A percentile compares a stretch with the other conserved stretches of the same genome.
Evolutionary conservation across 2,113 vertebrate species (phyloP).

Genomic region (Danionella cerebrum): DNA sequence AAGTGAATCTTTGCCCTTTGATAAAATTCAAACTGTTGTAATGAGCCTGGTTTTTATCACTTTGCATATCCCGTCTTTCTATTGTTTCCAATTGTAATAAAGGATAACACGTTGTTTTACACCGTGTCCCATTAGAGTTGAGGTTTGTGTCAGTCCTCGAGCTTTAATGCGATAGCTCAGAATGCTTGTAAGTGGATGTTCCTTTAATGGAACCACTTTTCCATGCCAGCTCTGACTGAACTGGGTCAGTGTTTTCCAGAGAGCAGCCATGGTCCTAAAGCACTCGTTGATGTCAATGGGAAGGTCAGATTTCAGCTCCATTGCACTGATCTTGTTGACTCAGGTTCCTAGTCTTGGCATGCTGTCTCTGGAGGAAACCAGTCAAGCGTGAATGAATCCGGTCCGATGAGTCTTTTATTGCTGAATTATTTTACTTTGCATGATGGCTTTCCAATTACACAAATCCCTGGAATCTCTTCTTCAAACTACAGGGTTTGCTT

Average conservation of each 20-base stretch:
- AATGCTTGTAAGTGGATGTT: not conserved
- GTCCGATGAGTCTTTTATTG: constrained; percentile 2
- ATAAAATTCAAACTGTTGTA: no score
- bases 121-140: no score
- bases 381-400: constrained; percentile 4
- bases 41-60: no score
- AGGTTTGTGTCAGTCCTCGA: no score
- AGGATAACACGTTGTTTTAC: no score
- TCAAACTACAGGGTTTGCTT: no score
- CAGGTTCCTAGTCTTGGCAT: constrained; percentile 2
- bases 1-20: no score
- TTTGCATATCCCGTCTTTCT: no score
- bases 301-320: constrained; percentile 18
- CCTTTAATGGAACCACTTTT: not conserved
- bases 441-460: not conserved
- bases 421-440: not conserved
- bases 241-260: not conserved
- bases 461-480: not conserved
- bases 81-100: no score
- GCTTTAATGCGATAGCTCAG: not conserved
- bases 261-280: not conserved
- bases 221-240: not conserved
- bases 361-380: not conserved
- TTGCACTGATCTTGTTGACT: constrained; percentile 12
- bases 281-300: not conserved